Percentiles rank a stretch among this genome's conserved stretches.
Evolutionary conservation across 2,888 invertebrate genomes (phyloP).

Genomic region (Papilio demoleus): DNA sequence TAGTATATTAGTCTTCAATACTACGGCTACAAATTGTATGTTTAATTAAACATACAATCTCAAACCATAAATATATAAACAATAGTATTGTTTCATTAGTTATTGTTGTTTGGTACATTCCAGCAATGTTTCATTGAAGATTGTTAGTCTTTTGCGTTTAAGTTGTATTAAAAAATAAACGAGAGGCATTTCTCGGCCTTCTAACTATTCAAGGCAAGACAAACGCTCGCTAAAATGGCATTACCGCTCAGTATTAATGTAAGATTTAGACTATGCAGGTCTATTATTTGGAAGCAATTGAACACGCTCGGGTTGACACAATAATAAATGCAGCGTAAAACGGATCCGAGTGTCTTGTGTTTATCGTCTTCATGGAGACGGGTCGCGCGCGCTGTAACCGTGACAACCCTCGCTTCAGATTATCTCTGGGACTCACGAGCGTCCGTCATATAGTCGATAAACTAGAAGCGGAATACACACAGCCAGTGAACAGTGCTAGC

Average conservation of each 20-base stretch:
- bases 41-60: neutral
- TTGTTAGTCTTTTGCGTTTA: neutral
- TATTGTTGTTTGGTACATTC: neutral
- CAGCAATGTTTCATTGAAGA: neutral
- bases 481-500: constrained; percentile 57
- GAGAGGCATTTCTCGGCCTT: constrained; percentile 48
- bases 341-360: constrained; percentile 60
- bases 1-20: too few species aligned
- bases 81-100: constrained; percentile 1
- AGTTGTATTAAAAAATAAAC: neutral
- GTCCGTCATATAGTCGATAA: constrained; percentile 79
- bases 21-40: neutral
- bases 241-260: constrained; percentile 59
- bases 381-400: constrained; percentile 72
- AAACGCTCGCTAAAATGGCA: constrained; percentile 52
- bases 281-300: constrained; percentile 53
- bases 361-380: constrained; percentile 76
- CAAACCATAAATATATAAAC: neutral
- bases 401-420: constrained; percentile 63
- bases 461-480: constrained; percentile 73
- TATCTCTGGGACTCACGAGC: constrained; percentile 75
- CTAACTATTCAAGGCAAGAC: constrained; percentile 54
- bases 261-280: constrained; percentile 59
- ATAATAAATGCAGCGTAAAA: constrained; percentile 56
- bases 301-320: constrained; percentile 67